phyloP scores from a whole-genome alignment of 2,797 vertebrate genomes.

The Chanos chanos region DNA sequence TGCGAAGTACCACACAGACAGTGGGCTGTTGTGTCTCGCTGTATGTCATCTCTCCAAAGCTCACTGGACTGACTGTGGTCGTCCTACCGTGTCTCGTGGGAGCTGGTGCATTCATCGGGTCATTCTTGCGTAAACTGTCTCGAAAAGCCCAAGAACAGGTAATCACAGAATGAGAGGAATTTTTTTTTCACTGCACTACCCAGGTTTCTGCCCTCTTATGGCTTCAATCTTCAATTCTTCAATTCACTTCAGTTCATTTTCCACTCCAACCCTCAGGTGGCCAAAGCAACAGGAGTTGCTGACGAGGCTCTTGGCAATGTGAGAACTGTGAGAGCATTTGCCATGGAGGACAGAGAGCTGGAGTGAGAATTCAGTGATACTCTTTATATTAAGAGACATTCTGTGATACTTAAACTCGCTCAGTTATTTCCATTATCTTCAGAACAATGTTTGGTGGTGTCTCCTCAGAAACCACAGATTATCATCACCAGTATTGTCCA shows the following conservation, averaged over 20 bases:
- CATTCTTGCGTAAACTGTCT: slow-evolving; percentile 84
- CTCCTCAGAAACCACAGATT: too few relatives aligned
- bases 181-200: too few relatives aligned
- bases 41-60: slow-evolving; percentile 88
- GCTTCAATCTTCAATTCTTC: neutral
- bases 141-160: slow-evolving; percentile 93
- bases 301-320: slow-evolving; percentile 91
- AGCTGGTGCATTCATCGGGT: slow-evolving; percentile 80
- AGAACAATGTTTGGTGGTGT: too few relatives aligned
- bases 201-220: too few relatives aligned
- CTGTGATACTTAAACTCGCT: neutral
- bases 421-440: neutral
- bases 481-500: too few relatives aligned
- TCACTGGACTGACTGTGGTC: slow-evolving; percentile 83
- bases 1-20: slow-evolving; percentile 87
- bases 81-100: slow-evolving; percentile 82
- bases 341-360: slow-evolving; percentile 87
- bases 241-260: neutral
- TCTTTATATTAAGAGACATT: too few relatives aligned
- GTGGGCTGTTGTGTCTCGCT: slow-evolving; percentile 87
- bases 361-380: slow-evolving; percentile 68
- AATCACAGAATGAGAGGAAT: too few relatives aligned
- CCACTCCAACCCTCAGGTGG: slow-evolving; percentile 71
- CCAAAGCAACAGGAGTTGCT: slow-evolving; percentile 86
- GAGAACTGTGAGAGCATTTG: slow-evolving; percentile 90